A percentile compares a stretch with the other conserved stretches of the same genome.
Evolutionary conservation across 1,140 invertebrate genomes (phyloP).

Genomic region (Drosophila tsacasi): DNA sequence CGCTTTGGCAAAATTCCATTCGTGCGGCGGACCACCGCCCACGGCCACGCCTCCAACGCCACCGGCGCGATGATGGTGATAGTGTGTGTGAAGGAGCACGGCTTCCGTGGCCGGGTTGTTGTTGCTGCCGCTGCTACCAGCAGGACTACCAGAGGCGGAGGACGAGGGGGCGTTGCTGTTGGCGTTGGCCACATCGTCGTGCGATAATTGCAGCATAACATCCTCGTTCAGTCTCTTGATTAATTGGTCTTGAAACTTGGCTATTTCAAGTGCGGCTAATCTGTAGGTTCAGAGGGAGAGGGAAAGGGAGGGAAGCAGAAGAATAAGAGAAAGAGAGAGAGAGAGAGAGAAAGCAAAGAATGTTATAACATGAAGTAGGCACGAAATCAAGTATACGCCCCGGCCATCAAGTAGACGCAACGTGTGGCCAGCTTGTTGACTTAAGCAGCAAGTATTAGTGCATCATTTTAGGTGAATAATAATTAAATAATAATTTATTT

Average conservation of each 20-base stretch:
- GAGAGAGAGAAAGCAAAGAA: background rate
- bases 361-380: background rate
- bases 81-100: constrained; percentile 76
- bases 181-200: constrained; percentile 76
- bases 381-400: constrained; percentile 20
- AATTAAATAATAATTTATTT: background rate
- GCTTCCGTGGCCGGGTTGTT: constrained; percentile 86
- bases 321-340: background rate
- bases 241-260: constrained; percentile 94
- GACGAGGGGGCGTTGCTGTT: constrained; percentile 44
- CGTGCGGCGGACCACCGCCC: constrained; percentile 87
- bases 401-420: constrained; percentile 5
- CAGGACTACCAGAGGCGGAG: constrained; percentile 19
- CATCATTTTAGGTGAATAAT: background rate
- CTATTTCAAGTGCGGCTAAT: constrained; percentile 93
- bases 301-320: background rate
- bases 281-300: constrained; percentile 27
- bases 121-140: constrained; percentile 1
- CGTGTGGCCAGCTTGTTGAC: background rate
- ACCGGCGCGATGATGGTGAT: constrained; percentile 86
- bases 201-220: constrained; percentile 87
- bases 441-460: background rate
- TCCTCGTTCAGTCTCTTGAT: constrained; percentile 92
- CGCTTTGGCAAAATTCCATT: constrained; percentile 97
- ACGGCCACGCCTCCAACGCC: constrained; percentile 76